Evolutionary conservation across 2,888 invertebrate genomes (phyloP).

Genomic region (Zaprionus obscuricornis): DNA sequence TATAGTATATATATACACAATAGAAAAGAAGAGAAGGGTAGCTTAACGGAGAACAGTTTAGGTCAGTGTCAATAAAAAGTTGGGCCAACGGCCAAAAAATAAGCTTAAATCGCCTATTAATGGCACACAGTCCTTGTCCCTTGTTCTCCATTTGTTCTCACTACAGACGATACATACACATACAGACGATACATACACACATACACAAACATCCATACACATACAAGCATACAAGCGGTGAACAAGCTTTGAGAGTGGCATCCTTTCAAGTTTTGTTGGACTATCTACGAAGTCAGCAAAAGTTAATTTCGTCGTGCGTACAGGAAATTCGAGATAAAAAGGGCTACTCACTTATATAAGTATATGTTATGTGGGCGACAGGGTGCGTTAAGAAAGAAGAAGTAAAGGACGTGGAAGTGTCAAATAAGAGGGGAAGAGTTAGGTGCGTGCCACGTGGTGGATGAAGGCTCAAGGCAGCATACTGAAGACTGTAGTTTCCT

Average conservation of each 20-base stretch:
- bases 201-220: slow-evolving; percentile 4
- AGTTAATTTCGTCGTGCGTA: slow-evolving; percentile 60
- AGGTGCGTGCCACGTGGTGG: too few relatives aligned
- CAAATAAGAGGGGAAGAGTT: neutral
- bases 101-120: slow-evolving; percentile 76
- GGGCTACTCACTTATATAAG: too few relatives aligned
- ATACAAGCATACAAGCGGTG: neutral
- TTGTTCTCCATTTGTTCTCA: too few relatives aligned
- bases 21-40: too few relatives aligned
- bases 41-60: slow-evolving; percentile 26
- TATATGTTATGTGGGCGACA: neutral
- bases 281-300: slow-evolving; percentile 69
- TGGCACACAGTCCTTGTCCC: slow-evolving; percentile 33
- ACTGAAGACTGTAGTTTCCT: too few relatives aligned
- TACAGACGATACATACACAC: neutral
- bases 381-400: neutral
- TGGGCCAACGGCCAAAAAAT: slow-evolving; percentile 64
- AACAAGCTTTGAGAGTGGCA: slow-evolving; percentile 8
- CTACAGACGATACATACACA: neutral
- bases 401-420: neutral
- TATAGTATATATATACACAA: too few relatives aligned
- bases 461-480: too few relatives aligned
- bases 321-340: slow-evolving; percentile 48
- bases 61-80: slow-evolving; percentile 64
- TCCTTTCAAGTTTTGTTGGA: slow-evolving; percentile 44